Percentiles rank a stretch among this genome's conserved stretches.
These are phyloP conservation scores for Syrrhaptes paradoxus DNA, from an alignment of 2,113 vertebrate species.

Conservation along the genomic window DNA sequence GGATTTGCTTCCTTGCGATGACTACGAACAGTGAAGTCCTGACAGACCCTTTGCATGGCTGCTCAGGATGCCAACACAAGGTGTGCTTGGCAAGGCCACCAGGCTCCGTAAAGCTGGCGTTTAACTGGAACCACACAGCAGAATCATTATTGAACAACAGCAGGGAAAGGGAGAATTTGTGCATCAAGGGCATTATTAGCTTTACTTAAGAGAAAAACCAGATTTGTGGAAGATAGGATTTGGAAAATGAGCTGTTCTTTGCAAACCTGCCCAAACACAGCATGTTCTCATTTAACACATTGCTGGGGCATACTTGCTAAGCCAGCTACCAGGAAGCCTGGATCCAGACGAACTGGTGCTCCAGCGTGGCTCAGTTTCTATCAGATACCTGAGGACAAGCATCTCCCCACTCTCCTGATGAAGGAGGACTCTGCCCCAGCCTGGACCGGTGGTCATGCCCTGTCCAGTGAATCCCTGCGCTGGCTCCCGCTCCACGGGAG, in stretches of 20 bases:
- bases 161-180: not conserved
- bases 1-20: not conserved
- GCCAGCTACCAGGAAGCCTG: not conserved
- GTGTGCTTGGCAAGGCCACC: not conserved
- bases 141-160: not conserved
- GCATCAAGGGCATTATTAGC: not conserved
- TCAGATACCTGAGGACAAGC: not conserved
- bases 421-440: not conserved
- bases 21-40: not conserved
- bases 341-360: not conserved
- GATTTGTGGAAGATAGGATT: not conserved
- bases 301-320: not conserved
- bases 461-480: not conserved
- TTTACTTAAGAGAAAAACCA: not conserved
- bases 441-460: not conserved
- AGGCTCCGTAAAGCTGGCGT: not conserved
- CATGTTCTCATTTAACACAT: not conserved
- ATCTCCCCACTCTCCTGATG: not conserved
- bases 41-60: not conserved
- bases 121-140: not conserved
- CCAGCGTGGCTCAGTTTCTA: not conserved
- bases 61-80: not conserved
- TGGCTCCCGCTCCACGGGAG: not conserved
- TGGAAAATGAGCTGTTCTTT: not conserved
- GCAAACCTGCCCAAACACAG: not conserved